These are phyloP conservation scores for Hormaphis cornu DNA, from an alignment of 1,140 invertebrate species.

Conservation along the genomic window DNA sequence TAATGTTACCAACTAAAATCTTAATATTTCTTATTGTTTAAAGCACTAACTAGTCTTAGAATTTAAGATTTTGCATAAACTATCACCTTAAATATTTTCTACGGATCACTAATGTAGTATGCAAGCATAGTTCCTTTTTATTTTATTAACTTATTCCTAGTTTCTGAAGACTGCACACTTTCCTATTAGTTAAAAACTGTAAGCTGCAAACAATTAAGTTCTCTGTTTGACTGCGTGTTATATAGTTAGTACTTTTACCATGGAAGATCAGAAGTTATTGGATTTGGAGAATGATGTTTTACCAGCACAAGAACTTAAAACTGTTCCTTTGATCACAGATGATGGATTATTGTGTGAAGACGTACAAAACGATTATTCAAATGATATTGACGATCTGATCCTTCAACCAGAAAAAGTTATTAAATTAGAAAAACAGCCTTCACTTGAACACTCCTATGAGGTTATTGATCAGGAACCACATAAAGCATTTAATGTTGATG, in stretches of 20 bases:
- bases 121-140: slow-evolving; percentile 2
- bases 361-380: not conserved
- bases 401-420: not conserved
- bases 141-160: not conserved
- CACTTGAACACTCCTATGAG: not conserved
- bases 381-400: not conserved
- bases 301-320: not conserved
- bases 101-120: not conserved
- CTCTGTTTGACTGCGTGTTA: not conserved
- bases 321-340: not conserved
- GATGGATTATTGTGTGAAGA: not conserved
- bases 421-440: not conserved
- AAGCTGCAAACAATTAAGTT: not conserved
- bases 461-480: not conserved
- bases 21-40: no score
- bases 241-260: not conserved
- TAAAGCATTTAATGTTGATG: not conserved
- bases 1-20: no score
- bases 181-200: not conserved
- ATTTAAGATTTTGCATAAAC: not conserved
- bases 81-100: not conserved
- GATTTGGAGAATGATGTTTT: not conserved
- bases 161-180: not conserved
- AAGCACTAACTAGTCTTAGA: not conserved
- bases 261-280: slow-evolving; percentile 16